Evolutionary conservation across 2,113 vertebrate genomes (phyloP), one percentile per base, ranked within the genome.

Genomic region (Eupsittula cactorum): DNA sequence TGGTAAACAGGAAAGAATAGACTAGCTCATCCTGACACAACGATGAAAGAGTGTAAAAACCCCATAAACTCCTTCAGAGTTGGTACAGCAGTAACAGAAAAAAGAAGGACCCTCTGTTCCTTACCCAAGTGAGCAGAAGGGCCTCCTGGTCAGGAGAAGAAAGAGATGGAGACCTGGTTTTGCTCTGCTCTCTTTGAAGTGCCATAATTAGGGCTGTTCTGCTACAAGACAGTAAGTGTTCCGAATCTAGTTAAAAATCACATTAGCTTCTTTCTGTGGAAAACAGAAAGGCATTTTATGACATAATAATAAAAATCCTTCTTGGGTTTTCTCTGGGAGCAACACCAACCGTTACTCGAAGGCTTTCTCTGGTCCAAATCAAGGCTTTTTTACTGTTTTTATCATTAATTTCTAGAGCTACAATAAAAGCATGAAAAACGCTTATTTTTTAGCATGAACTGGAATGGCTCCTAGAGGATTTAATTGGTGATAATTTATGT

Each of bases 401-500:
- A 50, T 87, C 2, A 39, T 57, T 85, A 33, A 75, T 82, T 90
- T 93, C 71, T 87, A 84, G 41, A 82, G 9, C 41, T 81, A 31
- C 7, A 86, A 62, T 64, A 85, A 88, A 94, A 71, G 1, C 13
- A 39, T 53, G 21, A 82, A 89, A 95, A 77, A 35, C 18, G 10
- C 16, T 50, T 78, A 27, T 84, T 88, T 62, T 65, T 81, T 41
- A 86, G 23, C 28, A 84, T 59, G 90, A 93, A 82, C 37, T 91
- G 59, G 39, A 86, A 70, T 88, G 80, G 25, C 28, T 93, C 35
- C 62, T 77, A 41, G 57, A 71, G 57, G 90, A 87, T 93, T 73
- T 81, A 89, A 62, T 50, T 86, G 28, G 70, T 59, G 89, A 92
- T 92, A 95, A 95, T 37, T 49, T 80, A 77, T 50, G 68, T 46